Evolutionary conservation across 2,113 vertebrate genomes (phyloP), one percentile per base, ranked within the genome.

Genomic region (Ceyx melanurus): DNA sequence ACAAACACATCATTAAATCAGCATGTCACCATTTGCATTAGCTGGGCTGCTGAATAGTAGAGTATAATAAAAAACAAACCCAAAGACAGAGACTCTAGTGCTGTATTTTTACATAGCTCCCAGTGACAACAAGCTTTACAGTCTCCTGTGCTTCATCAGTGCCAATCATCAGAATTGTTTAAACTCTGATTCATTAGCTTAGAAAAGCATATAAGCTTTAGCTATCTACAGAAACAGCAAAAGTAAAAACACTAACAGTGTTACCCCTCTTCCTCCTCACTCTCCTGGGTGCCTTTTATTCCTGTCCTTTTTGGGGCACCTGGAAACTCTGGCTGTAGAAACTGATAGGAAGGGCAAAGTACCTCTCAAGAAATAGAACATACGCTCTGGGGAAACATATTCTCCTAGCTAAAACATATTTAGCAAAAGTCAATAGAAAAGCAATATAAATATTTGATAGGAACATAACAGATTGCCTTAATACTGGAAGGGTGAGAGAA

Each of bases 361-460:
- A 43, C 31, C 13, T 45, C 57, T 40, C 51, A 21, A 31, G 51
- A 53, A 64, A 48, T 9, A 86, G 58, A 64, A 26, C 6, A 31
- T 7, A 5, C 0, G 15, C 62, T 48, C 53, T 15, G 20, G 71
- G 87, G 33, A 54, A 80, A 74, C 33, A 29, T 46, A 11, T 77
- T 66, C 80, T 70, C 83, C 15, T 22, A 80, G 73, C 70, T 28
- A 86, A 90, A 54, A 26, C 16, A 76, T 58, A 74, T 90, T 83
- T 7, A 57, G 51, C 22, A 82, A 73, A 95, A 96, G 92, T 71
- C 91, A 45, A 57, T 22, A 92, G 43, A 46, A 74, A 76, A 73
- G 25, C 21, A 68, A 76, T 89, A 97, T 97, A 95, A 98, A 98
- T 97, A 97, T 97, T 97, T 94, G 91, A 98, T 97, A 96, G 90